Evolutionary conservation across 2,797 vertebrate species (phyloP).

Genomic region (Characodon lateralis): DNA sequence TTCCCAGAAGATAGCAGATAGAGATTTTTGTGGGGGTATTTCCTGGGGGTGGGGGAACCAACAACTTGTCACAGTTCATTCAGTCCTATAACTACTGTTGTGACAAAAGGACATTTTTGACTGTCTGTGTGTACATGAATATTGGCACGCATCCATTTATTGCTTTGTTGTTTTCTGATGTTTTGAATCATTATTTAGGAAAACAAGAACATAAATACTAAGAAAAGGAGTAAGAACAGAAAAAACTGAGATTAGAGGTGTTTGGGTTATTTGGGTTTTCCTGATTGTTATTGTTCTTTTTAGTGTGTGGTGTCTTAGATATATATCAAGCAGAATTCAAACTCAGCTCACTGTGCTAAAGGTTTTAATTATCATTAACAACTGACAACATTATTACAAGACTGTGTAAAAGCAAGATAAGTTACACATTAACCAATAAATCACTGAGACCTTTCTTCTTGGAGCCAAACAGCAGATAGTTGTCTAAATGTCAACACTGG

Average conservation of each 20-base stretch:
- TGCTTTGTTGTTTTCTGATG: not conserved
- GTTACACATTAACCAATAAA: constrained; percentile 17
- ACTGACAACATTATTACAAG: constrained; percentile 3
- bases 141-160: not conserved
- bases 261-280: not conserved
- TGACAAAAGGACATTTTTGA: constrained; percentile 19
- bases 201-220: not conserved
- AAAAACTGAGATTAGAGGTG: not conserved
- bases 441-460: constrained; percentile 3
- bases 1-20: constrained; percentile 72
- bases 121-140: not conserved
- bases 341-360: not conserved
- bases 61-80: constrained; percentile 88
- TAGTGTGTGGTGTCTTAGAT: not conserved
- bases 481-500: constrained; percentile 11
- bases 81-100: constrained; percentile 55
- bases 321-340: not conserved
- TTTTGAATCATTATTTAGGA: not conserved
- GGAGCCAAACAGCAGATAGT: not conserved
- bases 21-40: constrained; percentile 22
- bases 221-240: not conserved
- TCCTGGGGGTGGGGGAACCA: constrained; percentile 45
- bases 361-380: constrained; percentile 1
- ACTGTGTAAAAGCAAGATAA: not conserved
- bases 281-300: too few relatives aligned